Evolutionary conservation across 2,888 invertebrate genomes (phyloP).

Genomic region (Lamellibrachia satsuma): DNA sequence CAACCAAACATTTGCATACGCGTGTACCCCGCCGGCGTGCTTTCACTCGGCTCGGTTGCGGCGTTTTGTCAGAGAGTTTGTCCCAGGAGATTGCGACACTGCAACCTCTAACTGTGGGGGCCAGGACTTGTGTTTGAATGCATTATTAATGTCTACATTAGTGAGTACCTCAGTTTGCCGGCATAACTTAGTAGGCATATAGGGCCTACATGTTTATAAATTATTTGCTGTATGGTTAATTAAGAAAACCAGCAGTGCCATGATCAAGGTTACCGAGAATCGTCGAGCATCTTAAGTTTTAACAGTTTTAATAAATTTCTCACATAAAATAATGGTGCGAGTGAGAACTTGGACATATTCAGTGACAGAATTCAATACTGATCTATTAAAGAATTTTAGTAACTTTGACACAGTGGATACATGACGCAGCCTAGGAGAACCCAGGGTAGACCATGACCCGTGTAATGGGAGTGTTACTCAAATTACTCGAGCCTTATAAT

Average conservation of each 20-base stretch:
- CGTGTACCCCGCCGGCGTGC: background rate
- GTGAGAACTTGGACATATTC: background rate
- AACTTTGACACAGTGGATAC: too few relatives aligned
- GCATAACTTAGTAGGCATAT: background rate
- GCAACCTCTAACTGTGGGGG: background rate
- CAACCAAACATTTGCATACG: slow-evolving; percentile 2
- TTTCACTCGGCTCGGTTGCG: background rate
- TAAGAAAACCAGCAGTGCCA: background rate
- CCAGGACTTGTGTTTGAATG: background rate
- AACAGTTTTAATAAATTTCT: background rate
- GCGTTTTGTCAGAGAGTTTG: background rate
- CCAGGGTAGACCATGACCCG: too few relatives aligned
- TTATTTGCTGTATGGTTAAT: background rate
- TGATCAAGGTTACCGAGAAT: background rate
- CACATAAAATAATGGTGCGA: background rate
- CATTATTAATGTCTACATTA: background rate
- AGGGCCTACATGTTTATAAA: background rate
- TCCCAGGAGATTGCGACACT: background rate
- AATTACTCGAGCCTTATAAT: too few relatives aligned
- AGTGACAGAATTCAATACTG: background rate
- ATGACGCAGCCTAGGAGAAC: too few relatives aligned
- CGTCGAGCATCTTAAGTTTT: too few relatives aligned
- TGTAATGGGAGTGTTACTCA: too few relatives aligned
- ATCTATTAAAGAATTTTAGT: too few relatives aligned
- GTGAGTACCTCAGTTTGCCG: background rate